A percentile compares a stretch with the other conserved stretches of the same genome.
These are phyloP conservation scores for Orthosia cruda DNA, from an alignment of 2,888 invertebrate species.

Conservation along the genomic window DNA sequence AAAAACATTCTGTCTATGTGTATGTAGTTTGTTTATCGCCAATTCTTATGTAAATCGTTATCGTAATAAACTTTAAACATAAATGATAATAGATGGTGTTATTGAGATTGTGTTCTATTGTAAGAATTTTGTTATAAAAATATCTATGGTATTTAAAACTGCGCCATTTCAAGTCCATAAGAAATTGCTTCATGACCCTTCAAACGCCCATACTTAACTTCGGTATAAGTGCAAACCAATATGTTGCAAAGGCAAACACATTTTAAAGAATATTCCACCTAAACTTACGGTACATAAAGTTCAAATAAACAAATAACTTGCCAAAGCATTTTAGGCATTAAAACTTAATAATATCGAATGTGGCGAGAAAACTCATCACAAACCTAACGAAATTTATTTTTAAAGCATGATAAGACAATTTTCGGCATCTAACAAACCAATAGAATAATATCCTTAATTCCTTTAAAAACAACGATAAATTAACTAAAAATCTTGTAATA, in stretches of 20 bases:
- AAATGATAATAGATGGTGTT: slow-evolving; percentile 59
- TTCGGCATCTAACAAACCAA: neutral
- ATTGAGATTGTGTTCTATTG: slow-evolving; percentile 25
- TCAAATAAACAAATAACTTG: neutral
- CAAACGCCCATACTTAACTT: neutral
- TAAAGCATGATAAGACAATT: neutral
- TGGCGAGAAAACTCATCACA: neutral
- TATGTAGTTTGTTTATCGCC: slow-evolving; percentile 67
- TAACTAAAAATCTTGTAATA: neutral
- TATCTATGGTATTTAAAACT: slow-evolving; percentile 4
- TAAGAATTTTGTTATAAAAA: neutral
- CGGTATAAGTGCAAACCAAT: neutral
- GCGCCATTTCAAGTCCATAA: neutral
- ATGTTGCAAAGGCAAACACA: neutral
- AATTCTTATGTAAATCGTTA: slow-evolving; percentile 78
- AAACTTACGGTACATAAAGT: too few relatives aligned
- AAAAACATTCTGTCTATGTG: slow-evolving; percentile 65
- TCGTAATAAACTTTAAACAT: slow-evolving; percentile 54
- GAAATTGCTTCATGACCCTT: neutral
- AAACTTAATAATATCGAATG: neutral
- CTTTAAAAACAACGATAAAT: neutral
- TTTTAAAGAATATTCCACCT: too few relatives aligned
- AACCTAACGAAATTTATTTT: too few relatives aligned
- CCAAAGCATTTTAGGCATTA: neutral
- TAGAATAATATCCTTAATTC: neutral